Percentiles rank a stretch among this genome's conserved stretches.
Evolutionary conservation across 2,888 invertebrate genomes (phyloP).

Genomic region (Tuberolachnus salignus): DNA sequence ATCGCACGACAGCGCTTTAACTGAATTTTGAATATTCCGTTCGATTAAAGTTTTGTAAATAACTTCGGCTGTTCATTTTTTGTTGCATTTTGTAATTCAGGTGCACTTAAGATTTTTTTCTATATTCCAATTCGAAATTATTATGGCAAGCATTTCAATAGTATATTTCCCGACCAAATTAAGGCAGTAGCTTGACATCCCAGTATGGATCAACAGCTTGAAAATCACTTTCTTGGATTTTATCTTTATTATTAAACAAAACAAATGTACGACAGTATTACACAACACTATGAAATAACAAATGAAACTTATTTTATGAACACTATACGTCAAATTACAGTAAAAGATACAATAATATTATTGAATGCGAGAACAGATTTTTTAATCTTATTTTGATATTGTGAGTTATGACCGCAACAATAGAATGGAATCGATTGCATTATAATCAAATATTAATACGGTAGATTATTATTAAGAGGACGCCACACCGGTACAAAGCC

Average conservation of each 20-base stretch:
- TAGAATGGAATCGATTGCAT: no score
- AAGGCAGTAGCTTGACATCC: conserved; percentile 33
- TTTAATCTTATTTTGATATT: not conserved
- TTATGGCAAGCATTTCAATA: conserved; percentile 9
- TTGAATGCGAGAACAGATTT: not conserved
- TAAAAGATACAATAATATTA: conserved; percentile 3
- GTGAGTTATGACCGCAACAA: no score
- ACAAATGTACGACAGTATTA: no score
- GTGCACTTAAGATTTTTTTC: conserved; percentile 7
- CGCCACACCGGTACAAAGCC: no score
- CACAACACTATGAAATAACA: not conserved
- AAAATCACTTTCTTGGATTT: conserved; percentile 14
- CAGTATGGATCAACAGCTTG: conserved; percentile 23
- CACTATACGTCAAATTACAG: not conserved
- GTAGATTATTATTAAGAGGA: no score
- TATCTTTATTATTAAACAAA: not conserved
- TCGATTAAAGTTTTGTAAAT: conserved; percentile 29
- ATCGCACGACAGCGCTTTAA: not conserved
- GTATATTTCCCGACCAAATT: conserved; percentile 6
- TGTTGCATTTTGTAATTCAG: conserved; percentile 31
- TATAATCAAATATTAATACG: no score
- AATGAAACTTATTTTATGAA: conserved; percentile 5
- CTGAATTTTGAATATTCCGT: no score
- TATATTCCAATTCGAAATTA: conserved; percentile 4
- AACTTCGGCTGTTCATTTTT: no score